phyloP scores from a whole-genome alignment of 2,113 vertebrate genomes.

The Amblyornis subalaris region DNA sequence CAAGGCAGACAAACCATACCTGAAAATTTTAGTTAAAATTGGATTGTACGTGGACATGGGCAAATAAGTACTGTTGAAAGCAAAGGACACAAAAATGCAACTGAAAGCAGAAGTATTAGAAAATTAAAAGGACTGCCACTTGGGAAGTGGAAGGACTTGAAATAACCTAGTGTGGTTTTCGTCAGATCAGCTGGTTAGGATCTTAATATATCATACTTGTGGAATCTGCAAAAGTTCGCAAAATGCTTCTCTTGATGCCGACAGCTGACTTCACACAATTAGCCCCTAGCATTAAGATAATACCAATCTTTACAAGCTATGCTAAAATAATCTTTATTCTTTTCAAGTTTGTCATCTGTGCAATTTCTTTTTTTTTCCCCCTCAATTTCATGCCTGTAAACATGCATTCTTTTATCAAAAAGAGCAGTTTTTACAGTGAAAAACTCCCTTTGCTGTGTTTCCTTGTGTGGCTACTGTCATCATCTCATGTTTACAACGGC shows the following conservation, averaged over 20 bases:
- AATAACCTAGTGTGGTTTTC: not conserved
- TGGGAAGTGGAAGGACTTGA: not conserved
- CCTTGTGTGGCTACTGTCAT: not conserved
- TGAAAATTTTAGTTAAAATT: not conserved
- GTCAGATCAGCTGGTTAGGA: not conserved
- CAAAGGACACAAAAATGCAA: not conserved
- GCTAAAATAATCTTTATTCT: not conserved
- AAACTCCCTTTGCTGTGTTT: not conserved
- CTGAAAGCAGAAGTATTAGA: not conserved
- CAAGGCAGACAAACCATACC: not conserved
- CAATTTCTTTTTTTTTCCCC: not conserved
- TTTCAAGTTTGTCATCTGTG: not conserved
- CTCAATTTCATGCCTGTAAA: not conserved
- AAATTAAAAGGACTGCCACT: not conserved
- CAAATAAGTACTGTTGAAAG: not conserved
- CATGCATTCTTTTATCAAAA: not conserved
- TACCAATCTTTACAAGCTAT: not conserved
- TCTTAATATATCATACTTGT: not conserved
- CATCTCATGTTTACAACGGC: not conserved
- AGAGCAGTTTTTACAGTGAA: not conserved
- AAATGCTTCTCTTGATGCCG: not conserved
- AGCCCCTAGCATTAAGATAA: not conserved
- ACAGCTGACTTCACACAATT: not conserved
- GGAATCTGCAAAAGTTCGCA: not conserved
- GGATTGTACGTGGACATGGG: not conserved